phyloP scores from a whole-genome alignment of 35 echinoderm and acorn worm species.

The Ophiothrix spiculata region DNA sequence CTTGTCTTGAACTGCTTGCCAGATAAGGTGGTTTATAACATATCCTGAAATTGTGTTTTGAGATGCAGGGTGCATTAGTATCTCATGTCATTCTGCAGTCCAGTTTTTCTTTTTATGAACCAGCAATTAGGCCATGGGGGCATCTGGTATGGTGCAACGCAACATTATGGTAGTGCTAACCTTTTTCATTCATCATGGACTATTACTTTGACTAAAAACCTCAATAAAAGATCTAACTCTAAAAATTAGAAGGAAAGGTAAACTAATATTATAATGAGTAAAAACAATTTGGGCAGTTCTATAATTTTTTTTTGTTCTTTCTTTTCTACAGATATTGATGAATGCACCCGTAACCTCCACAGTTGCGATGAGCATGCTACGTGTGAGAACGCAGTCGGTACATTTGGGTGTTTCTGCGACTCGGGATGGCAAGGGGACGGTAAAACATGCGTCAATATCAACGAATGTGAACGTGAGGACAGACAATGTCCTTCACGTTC shows the following conservation, averaged over 20 bases:
- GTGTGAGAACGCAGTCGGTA: conserved; percentile 57
- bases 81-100: too few species aligned
- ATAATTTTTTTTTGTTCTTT: neutral
- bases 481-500: conserved; percentile 55
- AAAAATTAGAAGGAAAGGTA: too few species aligned
- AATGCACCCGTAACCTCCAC: conserved; percentile 44
- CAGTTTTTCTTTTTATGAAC: too few species aligned
- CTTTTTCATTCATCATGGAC: neutral
- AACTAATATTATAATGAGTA: too few species aligned
- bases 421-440: conserved; percentile 57
- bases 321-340: conserved; percentile 72
- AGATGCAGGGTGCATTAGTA: too few species aligned
- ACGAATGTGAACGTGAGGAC: conserved; percentile 44
- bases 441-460: conserved; percentile 47
- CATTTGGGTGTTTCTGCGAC: conserved; percentile 54
- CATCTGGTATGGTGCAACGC: neutral
- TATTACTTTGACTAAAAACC: neutral
- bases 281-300: neutral
- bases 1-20: too few species aligned
- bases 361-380: conserved; percentile 47
- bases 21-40: too few species aligned
- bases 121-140: too few species aligned
- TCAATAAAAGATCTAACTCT: neutral
- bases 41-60: too few species aligned
- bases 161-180: neutral